A percentile compares a stretch with the other conserved stretches of the same genome.
phyloP scores from a whole-genome alignment of 2,888 invertebrate genomes.

The Lycophotia porphyrea region DNA sequence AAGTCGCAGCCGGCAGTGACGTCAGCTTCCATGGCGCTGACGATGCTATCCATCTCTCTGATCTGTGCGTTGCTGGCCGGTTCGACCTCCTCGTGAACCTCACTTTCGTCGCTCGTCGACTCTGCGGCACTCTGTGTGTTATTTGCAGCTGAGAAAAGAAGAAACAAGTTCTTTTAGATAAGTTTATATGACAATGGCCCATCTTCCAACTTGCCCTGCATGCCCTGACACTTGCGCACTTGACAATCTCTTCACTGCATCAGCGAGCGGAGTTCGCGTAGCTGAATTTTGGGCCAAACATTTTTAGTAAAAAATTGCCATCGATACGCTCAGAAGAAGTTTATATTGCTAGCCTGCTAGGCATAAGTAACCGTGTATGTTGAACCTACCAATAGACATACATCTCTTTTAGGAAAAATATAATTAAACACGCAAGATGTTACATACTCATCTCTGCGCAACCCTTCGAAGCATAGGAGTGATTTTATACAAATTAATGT shows the following conservation, averaged over 20 bases:
- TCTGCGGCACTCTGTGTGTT: slow-evolving; percentile 70
- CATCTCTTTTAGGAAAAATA: background rate
- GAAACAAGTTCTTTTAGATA: background rate
- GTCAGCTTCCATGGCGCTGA: slow-evolving; percentile 91
- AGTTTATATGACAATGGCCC: no score
- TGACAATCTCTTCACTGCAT: no score
- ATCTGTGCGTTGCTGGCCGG: slow-evolving; percentile 84
- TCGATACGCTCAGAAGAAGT: no score
- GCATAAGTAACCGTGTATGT: background rate
- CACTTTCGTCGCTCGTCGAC: slow-evolving; percentile 79
- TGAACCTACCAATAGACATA: background rate
- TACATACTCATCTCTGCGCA: background rate
- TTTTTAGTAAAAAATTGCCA: no score
- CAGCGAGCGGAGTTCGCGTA: no score
- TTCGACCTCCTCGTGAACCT: slow-evolving; percentile 76
- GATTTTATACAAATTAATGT: background rate
- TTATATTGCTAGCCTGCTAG: no score
- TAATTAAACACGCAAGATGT: no score
- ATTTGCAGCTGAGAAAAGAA: slow-evolving; percentile 63
- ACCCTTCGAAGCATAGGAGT: background rate
- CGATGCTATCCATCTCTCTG: slow-evolving; percentile 88
- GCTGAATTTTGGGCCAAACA: no score
- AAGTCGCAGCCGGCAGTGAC: slow-evolving; percentile 83
- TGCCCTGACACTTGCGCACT: no score
- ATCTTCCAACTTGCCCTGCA: no score